These are phyloP conservation scores for Hemistola chrysoprasaria DNA, from an alignment of 2,888 invertebrate species.

Conservation along the genomic window DNA sequence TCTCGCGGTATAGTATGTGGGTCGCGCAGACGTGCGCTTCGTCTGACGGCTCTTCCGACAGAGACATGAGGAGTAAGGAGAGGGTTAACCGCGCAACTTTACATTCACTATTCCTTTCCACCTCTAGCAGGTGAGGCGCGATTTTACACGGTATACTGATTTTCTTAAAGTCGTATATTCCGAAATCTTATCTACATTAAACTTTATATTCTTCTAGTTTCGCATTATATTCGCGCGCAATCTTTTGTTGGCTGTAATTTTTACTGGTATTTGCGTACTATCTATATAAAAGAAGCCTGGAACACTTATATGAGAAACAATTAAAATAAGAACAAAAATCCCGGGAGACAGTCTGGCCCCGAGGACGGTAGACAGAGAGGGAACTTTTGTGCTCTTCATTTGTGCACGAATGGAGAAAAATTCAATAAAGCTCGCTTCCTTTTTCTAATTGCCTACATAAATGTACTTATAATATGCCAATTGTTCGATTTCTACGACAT, in stretches of 20 bases:
- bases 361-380: slow-evolving; percentile 60
- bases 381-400: slow-evolving; percentile 70
- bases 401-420: slow-evolving; percentile 77
- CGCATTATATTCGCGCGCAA: slow-evolving; percentile 45
- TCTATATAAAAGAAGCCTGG: slow-evolving; percentile 1
- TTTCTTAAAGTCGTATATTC: slow-evolving; percentile 41
- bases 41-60: slow-evolving; percentile 40
- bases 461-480: slow-evolving; percentile 55
- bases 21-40: slow-evolving; percentile 51
- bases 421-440: slow-evolving; percentile 77
- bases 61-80: slow-evolving; percentile 45
- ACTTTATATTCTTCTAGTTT: slow-evolving; percentile 45
- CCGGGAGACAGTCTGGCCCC: slow-evolving; percentile 44
- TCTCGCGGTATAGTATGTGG: slow-evolving; percentile 44
- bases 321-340: slow-evolving; percentile 37
- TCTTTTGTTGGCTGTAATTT: slow-evolving; percentile 3
- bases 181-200: slow-evolving; percentile 3
- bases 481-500: slow-evolving; percentile 56
- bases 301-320: slow-evolving; percentile 40
- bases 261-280: neutral
- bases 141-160: slow-evolving; percentile 43
- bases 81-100: slow-evolving; percentile 69
- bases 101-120: slow-evolving; percentile 48
- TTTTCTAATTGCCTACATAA: slow-evolving; percentile 77
- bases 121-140: slow-evolving; percentile 50